Base-by-base conservation (phyloP, 2,797 vertebrate species). In the Oreochromis mossambicus region DNA sequence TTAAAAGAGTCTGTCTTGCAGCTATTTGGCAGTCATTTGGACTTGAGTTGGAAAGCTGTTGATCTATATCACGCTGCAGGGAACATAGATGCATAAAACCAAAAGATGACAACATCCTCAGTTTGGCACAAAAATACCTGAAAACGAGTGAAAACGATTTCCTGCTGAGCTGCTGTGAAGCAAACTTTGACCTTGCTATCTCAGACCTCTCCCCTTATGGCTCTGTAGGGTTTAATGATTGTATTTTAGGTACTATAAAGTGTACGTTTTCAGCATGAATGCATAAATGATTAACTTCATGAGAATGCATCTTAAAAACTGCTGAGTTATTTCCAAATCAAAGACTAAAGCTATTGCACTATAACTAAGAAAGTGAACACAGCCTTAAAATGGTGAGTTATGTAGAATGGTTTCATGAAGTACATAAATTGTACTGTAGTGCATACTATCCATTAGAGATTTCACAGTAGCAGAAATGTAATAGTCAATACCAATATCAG, bases 1-100 rank as follows among this genome's bases (percentile, higher is more conserved):
- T 90, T 79, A 87, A 85, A 81, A 70, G 10, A 43, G 75, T 88
- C 38, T 66, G 29, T 38, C 6, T 11, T 84, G 79, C 29, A 86
- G 54, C 48, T 78, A 19, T 61, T 85, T 83, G 26, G 73, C 24
- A 78, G 55, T 68, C 76, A 63, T 84, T 68, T 82, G 17, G 43
- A 73, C 54, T 75, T 56, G 52, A 80, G 77, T 84, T 66, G 43
- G 70, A 78, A 32, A 41, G 36, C n/a, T 55, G 58, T 14, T 68
- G 17, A 85, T 41, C 48, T 66, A 29, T 34, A 81, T 89, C 36
- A 52, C 70, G 6, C 70, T 80, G 50, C 10, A 48, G 75, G 36
- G 36, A 81, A 41, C 32, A 7, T 55, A 38, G 48, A 17, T 21
- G n/a, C 36, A 52, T 15, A 75, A 78, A 66, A 82, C 38, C 34